Evolutionary conservation across 1,140 invertebrate genomes (phyloP), one percentile per base, ranked within the genome.

Genomic region (Anagrus nilaparvatae): DNA sequence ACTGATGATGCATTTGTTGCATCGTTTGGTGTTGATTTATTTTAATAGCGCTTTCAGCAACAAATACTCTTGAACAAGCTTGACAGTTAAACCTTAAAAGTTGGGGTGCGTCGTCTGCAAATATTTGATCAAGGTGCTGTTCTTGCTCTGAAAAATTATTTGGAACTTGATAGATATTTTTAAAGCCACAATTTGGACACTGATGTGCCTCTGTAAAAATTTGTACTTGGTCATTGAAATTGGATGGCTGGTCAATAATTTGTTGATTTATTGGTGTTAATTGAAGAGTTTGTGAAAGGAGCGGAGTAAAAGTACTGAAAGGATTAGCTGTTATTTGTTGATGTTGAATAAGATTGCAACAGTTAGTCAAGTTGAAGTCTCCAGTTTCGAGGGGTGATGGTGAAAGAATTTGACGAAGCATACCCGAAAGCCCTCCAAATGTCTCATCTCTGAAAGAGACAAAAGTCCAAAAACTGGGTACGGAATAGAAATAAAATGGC

Each of bases 371-470:
- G 16, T 46, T 40, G 9, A 44, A 38, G 16, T 43, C 41, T 12
- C 64, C 65, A 32, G 51, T 50, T 13, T 50, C 60, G 28, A 44
- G 53, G 31, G 65, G 62, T 38, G 64, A 64, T 10, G 65, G 65
- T 30, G 65, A 68, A 12, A 68, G 56, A 40, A 68, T 68, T 40
- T 68, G 65, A 40, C 65, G 64, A 44, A 67, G 56, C 65, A 67
- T 69, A 43, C 65, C 65, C 19, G 65, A 67, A 30, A 69, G 58
- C 44, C 64, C 64, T 37, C 65, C 65, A 42, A 67, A 66, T 7
- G 58, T 61, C 39, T 65, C 65, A 30, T 68, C 64, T 55, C 65
- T 69, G 65, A 69, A 66, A 58, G 51, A 50, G 57, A 65, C 55
- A 67, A 60, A 62, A 64, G 31, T 24, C 55, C 62, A 56, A 65